Conservation (phyloP, 2,113 vertebrate genomes). For the Lynx canadensis region DNA sequence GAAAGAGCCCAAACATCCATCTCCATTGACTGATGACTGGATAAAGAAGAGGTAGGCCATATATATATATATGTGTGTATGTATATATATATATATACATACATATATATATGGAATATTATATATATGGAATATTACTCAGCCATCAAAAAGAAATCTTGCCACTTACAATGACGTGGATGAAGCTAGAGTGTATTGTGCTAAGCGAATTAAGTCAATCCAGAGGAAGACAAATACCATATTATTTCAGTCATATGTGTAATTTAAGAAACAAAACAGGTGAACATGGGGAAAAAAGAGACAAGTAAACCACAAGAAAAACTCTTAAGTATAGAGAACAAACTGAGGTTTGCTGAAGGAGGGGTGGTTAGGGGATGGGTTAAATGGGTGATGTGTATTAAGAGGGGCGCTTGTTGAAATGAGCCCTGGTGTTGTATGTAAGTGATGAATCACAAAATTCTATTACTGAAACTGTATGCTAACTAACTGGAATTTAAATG, state of each 20-base stretch:
- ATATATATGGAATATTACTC: neutral
- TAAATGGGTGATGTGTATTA: neutral
- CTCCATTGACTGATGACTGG: neutral
- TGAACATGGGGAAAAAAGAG: neutral
- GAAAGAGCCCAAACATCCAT: neutral
- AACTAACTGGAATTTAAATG: neutral
- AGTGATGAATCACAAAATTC: neutral
- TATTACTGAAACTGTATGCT: neutral
- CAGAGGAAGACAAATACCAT: neutral
- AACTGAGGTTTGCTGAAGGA: neutral
- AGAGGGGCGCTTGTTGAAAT: neutral
- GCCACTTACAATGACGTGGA: neutral
- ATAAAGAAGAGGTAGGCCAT: neutral
- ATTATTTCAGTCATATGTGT: neutral
- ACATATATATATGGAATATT: neutral
- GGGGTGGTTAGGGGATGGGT: neutral
- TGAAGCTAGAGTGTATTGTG: neutral
- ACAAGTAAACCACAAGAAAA: neutral
- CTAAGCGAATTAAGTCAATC: neutral
- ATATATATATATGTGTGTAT: neutral
- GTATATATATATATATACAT: fast-evolving
- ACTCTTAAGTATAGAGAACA: neutral
- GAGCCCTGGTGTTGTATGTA: neutral
- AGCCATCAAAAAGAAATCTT: neutral
- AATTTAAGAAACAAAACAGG: neutral